phyloP scores from a whole-genome alignment of 2,797 vertebrate species.

The Toxotes lorentzi region DNA sequence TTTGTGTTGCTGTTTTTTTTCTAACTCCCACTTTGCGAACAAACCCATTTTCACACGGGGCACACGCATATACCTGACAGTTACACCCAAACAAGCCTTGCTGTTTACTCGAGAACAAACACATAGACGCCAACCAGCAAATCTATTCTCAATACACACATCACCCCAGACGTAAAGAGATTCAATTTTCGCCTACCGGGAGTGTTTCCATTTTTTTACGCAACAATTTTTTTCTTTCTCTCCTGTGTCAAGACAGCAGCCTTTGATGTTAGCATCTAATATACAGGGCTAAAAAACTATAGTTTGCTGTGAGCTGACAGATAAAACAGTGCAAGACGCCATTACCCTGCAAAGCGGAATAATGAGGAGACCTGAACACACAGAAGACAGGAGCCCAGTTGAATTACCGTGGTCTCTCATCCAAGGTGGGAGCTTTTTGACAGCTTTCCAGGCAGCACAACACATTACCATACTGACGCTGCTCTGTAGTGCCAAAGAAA shows the following conservation, averaged over 20 bases:
- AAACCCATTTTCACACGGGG: slow-evolving; percentile 86
- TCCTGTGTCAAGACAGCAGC: slow-evolving; percentile 85
- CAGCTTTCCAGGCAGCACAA: slow-evolving; percentile 88
- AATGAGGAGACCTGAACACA: slow-evolving; percentile 87
- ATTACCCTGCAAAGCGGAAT: slow-evolving; percentile 88
- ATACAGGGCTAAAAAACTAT: slow-evolving; percentile 87
- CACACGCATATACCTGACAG: slow-evolving; percentile 85
- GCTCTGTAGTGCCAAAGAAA: slow-evolving; percentile 88
- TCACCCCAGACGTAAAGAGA: slow-evolving; percentile 87
- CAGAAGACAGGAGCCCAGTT: slow-evolving; percentile 87
- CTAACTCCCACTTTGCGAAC: slow-evolving; percentile 86
- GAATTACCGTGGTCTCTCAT: slow-evolving; percentile 88
- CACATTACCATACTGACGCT: slow-evolving; percentile 87
- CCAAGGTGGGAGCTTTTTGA: slow-evolving; percentile 88
- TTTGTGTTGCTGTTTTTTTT: slow-evolving; percentile 82
- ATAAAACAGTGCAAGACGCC: slow-evolving; percentile 87
- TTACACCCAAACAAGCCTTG: slow-evolving; percentile 86
- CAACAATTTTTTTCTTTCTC: slow-evolving; percentile 80
- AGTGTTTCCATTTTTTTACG: slow-evolving; percentile 85
- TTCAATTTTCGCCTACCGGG: slow-evolving; percentile 87
- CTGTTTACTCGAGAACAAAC: slow-evolving; percentile 87
- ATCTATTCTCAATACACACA: slow-evolving; percentile 88
- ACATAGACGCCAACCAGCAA: slow-evolving; percentile 84
- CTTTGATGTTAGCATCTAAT: slow-evolving; percentile 88
- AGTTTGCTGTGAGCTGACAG: slow-evolving; percentile 88